Evolutionary conservation across 2,797 vertebrate species (phyloP), one percentile per base, ranked within the genome.

Genomic region (Babyrousa celebensis): DNA sequence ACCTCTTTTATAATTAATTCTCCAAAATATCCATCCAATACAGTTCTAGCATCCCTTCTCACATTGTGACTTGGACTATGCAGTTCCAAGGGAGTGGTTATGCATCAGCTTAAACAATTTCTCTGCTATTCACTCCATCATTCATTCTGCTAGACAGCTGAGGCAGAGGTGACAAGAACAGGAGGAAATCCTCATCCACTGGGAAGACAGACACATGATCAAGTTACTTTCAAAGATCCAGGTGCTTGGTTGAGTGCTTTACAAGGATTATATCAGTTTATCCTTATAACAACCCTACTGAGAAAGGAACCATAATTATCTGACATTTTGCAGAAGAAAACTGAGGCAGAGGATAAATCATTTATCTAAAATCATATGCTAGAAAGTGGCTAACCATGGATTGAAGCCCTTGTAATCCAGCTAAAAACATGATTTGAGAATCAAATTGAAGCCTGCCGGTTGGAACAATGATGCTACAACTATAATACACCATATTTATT

Each of bases 401-500:
- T 84, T 95, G 63, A 27, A 70, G 78, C 0, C 10, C 15, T 2
- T 20, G 12, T 70, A 78, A 23, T 60, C 9, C 23, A 78, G n/a
- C 2, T 36, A 32, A 60, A 63, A 54, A 8, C 79, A 48, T 65
- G 48, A 29, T 17, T 54, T 6, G 27, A 56, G 32, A 77, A 68
- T 11, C 75, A 84, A 65, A 86, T 71, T 21, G 29, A 75, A 87
- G 1, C 3, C 32, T 79, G 7, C 2, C 52, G 1, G 3, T 27
- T 87, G 18, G 9, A 79, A 32, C 10, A 65, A 70, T 70, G 43
- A 3, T 80, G 18, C 1, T 48, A 0, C 14, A 88, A 67, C 21
- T 79, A 9, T 43, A 87, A 74, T 21, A 97, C 68, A 63, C 21
- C 25, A 94, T 63, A 40, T 63, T 68, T 86, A 84, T 75, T 94